Base-by-base conservation (phyloP, 2,113 vertebrate species). In the Tricholaema leucomelas region DNA sequence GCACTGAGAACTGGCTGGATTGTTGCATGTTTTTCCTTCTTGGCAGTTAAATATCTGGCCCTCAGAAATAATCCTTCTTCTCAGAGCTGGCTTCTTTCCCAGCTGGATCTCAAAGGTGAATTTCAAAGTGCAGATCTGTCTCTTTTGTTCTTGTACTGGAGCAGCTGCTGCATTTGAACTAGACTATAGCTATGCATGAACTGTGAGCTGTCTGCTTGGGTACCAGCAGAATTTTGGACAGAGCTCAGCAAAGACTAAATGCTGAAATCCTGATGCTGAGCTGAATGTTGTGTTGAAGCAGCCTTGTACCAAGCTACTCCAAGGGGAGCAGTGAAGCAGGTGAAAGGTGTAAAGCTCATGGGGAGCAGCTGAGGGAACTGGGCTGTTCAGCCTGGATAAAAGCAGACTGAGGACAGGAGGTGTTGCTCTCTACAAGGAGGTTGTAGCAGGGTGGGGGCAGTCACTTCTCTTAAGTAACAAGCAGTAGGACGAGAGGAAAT, bases 61-160 rank as follows among this genome's bases (percentile, higher is more conserved):
- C 42, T 75, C 35, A 61, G 30, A 92, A 90, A 55, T 60, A 85
- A 90, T 75, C 63, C 44, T 80, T 24, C 71, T 74, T 83, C 36
- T 94, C 11, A 5, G 61, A 94, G 65, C 66, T 77, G 86, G 5
- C 91, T 96, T 52, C 93, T 92, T 94, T 88, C 90, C 91, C n/a
- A 50, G 28, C 15, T 67, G 81, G 31, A 44, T 71, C 72, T 76
- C 27, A 63, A 90, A 86, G 9, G 9, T 75, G 65, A 27, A 35
- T 64, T 88, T 92, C 61, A 78, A 84, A 61, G 31, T 63, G 69
- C 60, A 83, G 56, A 61, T 24, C 23, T 9, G 35, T 48, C 44
- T 52, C 2, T 77, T 18, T 59, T 70, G 81, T 71, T 87, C 77
- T 71, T 87, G 18, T 27, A 20, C 17, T 36, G 14, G 36, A 73